Conservation (phyloP, 2,888 invertebrate genomes). For the Lasius platythorax region DNA sequence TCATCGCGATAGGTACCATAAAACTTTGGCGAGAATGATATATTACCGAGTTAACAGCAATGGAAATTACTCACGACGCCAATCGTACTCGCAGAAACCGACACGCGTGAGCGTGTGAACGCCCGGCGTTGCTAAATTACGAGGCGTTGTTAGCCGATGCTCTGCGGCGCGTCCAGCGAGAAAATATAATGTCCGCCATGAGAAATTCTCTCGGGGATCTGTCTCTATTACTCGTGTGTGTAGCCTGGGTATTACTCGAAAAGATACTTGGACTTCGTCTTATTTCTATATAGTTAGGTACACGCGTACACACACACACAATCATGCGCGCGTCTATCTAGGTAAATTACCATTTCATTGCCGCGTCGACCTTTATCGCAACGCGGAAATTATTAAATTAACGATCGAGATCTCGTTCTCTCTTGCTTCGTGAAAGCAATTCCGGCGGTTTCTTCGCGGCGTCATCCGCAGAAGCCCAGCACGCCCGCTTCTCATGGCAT, state of each 20-base stretch:
- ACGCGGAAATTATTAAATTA: conserved; percentile 76
- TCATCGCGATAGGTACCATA: conserved; percentile 58
- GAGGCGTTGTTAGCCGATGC: conserved; percentile 44
- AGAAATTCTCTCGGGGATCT: conserved; percentile 55
- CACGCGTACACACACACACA: background rate
- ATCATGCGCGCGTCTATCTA: conserved; percentile 30
- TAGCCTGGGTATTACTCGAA: conserved; percentile 37
- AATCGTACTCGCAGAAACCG: conserved; percentile 47
- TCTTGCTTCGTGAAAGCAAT: background rate
- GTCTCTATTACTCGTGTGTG: conserved; percentile 66
- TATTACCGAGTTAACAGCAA: conserved; percentile 64
- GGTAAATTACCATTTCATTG: conserved; percentile 64
- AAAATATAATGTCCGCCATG: conserved; percentile 49
- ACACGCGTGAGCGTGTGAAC: conserved; percentile 65
- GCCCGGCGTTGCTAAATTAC: conserved; percentile 46
- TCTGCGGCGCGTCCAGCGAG: conserved; percentile 37
- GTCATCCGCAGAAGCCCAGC: conserved; percentile 36
- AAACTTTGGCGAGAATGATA: conserved; percentile 67
- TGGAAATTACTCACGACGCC: conserved; percentile 65
- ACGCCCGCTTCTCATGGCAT: conserved; percentile 17
- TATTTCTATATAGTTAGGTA: background rate
- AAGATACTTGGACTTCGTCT: conserved; percentile 20
- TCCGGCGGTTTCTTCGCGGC: conserved; percentile 22
- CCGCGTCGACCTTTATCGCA: conserved; percentile 58
- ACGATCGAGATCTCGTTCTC: conserved; percentile 60